These are phyloP conservation scores for Anadara kagoshimensis DNA, from an alignment of 1,140 invertebrate genomes.

Conservation along the genomic window DNA sequence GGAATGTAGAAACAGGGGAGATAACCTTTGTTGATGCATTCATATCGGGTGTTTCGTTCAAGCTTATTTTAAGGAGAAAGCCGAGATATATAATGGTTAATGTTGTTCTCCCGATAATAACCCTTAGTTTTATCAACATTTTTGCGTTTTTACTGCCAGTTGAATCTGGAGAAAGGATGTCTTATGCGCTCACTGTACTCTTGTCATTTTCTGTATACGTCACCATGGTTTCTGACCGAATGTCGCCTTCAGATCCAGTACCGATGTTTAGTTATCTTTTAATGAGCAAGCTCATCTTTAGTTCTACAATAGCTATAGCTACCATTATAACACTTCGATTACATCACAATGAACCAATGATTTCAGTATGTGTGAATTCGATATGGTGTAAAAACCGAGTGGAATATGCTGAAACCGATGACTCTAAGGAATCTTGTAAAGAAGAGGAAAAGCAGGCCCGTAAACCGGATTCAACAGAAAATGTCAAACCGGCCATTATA, in stretches of 20 bases:
- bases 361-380: no score
- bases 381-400: no score
- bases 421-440: no score
- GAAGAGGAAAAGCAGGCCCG: no score
- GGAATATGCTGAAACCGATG: no score
- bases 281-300: no score
- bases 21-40: background rate
- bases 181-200: conserved; percentile 23
- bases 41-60: background rate
- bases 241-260: conserved; percentile 4
- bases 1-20: background rate
- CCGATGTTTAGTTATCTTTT: background rate
- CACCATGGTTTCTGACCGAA: conserved; percentile 14
- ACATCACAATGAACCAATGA: no score
- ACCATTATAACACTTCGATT: no score
- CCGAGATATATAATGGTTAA: conserved; percentile 12
- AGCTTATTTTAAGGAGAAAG: conserved; percentile 16
- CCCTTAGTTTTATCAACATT: conserved; percentile 11
- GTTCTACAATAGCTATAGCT: no score
- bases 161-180: conserved; percentile 29
- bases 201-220: conserved; percentile 24
- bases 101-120: conserved; percentile 18
- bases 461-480: no score
- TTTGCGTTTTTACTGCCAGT: conserved; percentile 27
- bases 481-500: no score